phyloP scores from a whole-genome alignment of 37 sponge, comb jelly and placozoan genomes.

The Halichondria panicea region DNA sequence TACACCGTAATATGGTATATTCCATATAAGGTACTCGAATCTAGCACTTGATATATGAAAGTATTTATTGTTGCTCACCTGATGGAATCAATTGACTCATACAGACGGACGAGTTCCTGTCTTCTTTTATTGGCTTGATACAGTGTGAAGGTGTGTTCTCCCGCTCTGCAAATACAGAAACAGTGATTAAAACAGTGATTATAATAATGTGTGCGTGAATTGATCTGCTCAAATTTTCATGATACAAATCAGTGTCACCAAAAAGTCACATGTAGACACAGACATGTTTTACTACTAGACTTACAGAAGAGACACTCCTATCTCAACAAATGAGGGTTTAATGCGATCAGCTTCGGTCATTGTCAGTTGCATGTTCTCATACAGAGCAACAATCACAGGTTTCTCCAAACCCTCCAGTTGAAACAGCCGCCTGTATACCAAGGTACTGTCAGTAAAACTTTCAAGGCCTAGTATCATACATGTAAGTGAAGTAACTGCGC shows the following conservation, averaged over 20 bases:
- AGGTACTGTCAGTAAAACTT: too few species aligned
- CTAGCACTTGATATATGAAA: too few species aligned
- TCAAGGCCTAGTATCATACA: too few species aligned
- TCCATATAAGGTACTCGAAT: too few species aligned
- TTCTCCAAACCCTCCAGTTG: slow-evolving; percentile 16
- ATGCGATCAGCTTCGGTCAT: slow-evolving; percentile 44
- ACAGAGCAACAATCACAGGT: slow-evolving; percentile 19
- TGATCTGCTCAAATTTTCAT: too few species aligned
- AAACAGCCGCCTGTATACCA: slow-evolving; percentile 27
- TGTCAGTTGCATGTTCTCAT: slow-evolving; percentile 44
- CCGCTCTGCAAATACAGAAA: slow-evolving; percentile 40
- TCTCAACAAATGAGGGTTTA: slow-evolving; percentile 45
- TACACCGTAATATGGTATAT: too few species aligned
- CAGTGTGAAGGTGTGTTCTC: slow-evolving; percentile 42
- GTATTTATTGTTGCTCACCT: slow-evolving; percentile 68
- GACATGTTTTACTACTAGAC: background rate
- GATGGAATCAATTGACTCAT: slow-evolving; percentile 61
- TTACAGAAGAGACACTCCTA: slow-evolving; percentile 55
- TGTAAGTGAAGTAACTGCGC: background rate
- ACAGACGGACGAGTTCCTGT: slow-evolving; percentile 44
- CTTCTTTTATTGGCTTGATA: slow-evolving; percentile 37
- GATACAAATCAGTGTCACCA: background rate
- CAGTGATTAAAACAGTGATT: too few species aligned
- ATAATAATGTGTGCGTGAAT: too few species aligned
- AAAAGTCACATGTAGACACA: background rate